phyloP scores from a whole-genome alignment of 1,140 invertebrate genomes.

The Penaeus indicus region DNA sequence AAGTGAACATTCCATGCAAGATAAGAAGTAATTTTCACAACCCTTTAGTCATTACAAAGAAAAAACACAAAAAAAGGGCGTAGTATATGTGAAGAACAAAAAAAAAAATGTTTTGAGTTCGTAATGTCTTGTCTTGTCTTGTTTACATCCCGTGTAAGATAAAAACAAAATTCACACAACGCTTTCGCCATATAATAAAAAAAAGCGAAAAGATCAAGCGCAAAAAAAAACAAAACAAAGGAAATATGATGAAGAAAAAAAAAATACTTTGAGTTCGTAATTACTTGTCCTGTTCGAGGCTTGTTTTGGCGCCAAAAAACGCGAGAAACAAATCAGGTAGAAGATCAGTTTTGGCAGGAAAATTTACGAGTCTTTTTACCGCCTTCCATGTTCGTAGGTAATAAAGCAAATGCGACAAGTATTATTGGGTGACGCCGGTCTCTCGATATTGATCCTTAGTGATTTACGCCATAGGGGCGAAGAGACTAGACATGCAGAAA shows the following conservation, averaged over 20 bases:
- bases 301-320: constrained; percentile 34
- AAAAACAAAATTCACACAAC: no score
- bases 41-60: no score
- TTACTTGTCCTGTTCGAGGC: not conserved
- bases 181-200: no score
- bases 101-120: not conserved
- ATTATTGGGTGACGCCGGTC: constrained; percentile 54
- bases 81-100: no score
- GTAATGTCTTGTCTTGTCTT: not conserved
- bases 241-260: not conserved
- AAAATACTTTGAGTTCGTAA: constrained; percentile 6
- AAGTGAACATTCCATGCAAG: no score
- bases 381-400: constrained; percentile 60
- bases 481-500: not conserved
- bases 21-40: no score
- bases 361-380: constrained; percentile 62
- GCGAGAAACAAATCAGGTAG: constrained; percentile 63
- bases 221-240: no score
- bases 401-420: constrained; percentile 64
- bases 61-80: no score
- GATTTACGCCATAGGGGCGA: constrained; percentile 56
- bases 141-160: no score
- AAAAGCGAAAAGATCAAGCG: no score
- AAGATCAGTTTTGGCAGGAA: constrained; percentile 63
- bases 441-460: constrained; percentile 58